Evolutionary conservation across 2,113 vertebrate genomes (phyloP).

Genomic region (Pristiophorus japonicus): DNA sequence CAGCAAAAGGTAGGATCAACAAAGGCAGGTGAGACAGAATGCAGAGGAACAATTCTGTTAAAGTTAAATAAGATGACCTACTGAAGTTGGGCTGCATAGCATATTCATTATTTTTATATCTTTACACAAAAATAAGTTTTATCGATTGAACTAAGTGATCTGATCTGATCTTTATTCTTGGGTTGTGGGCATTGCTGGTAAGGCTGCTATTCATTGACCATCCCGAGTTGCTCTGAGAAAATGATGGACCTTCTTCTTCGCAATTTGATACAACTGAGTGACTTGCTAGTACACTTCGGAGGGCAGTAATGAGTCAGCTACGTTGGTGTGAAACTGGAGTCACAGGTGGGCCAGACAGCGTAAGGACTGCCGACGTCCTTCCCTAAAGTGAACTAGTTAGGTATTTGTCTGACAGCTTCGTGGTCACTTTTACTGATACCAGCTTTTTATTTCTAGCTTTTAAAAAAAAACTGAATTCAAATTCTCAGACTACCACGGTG

Average conservation of each 20-base stretch:
- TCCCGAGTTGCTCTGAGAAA: not conserved
- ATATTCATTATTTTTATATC: no score
- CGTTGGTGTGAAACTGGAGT: not conserved
- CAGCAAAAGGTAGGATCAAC: no score
- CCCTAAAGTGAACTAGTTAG: not conserved
- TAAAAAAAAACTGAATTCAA: no score
- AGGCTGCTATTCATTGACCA: not conserved
- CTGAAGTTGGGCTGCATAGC: no score
- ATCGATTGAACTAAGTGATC: not conserved
- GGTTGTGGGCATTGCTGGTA: not conserved
- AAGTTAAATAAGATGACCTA: no score
- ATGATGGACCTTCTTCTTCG: no score
- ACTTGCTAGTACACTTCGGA: not conserved
- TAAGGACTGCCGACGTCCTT: not conserved
- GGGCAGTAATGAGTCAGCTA: not conserved
- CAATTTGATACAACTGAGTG: no score
- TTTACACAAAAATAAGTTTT: not conserved
- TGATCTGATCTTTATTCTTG: not conserved
- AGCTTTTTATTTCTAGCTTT: not conserved
- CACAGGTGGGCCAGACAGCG: not conserved
- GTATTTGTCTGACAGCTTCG: not conserved
- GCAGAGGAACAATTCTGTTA: no score
- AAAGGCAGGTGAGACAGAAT: no score
- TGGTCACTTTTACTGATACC: not conserved
- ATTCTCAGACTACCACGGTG: no score